A percentile compares a stretch with the other conserved stretches of the same genome.
These are phyloP conservation scores for Stomorhina lunata DNA, from an alignment of 2,888 invertebrate species.

Conservation along the genomic window DNA sequence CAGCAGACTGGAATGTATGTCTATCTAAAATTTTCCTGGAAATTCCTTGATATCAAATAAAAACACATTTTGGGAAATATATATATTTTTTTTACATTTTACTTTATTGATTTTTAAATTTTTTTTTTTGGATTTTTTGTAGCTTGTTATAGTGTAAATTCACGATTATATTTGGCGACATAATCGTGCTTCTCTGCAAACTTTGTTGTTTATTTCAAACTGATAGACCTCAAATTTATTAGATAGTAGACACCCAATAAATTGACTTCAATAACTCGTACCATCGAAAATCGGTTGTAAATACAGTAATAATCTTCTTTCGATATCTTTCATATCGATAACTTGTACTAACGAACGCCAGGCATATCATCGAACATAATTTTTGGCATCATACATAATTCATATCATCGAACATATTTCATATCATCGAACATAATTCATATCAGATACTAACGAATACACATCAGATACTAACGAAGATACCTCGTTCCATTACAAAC, in stretches of 20 bases:
- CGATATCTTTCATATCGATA: too few relatives aligned
- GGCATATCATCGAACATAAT: too few relatives aligned
- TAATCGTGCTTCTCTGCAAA: conserved; percentile 22
- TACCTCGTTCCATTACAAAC: too few relatives aligned
- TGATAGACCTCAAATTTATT: conserved; percentile 37
- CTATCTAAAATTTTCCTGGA: neutral
- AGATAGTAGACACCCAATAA: conserved; percentile 2
- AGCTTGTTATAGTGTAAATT: conserved; percentile 55
- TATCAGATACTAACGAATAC: too few relatives aligned
- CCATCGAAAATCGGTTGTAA: too few relatives aligned
- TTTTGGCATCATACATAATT: too few relatives aligned
- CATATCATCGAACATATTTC: neutral
- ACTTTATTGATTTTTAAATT: conserved; percentile 36
- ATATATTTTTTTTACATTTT: conserved; percentile 39
- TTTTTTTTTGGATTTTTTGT: conserved; percentile 56
- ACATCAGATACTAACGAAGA: too few relatives aligned
- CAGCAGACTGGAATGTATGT: neutral
- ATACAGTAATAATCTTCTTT: too few relatives aligned
- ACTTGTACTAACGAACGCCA: neutral
- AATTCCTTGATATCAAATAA: conserved; percentile 11
- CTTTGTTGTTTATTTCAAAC: neutral
- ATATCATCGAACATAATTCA: neutral
- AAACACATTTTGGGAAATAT: conserved; percentile 19
- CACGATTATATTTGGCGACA: conserved; percentile 39
- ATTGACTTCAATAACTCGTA: conserved; percentile 36